Conservation (phyloP, 2,888 invertebrate species). For the Blera fallax region DNA sequence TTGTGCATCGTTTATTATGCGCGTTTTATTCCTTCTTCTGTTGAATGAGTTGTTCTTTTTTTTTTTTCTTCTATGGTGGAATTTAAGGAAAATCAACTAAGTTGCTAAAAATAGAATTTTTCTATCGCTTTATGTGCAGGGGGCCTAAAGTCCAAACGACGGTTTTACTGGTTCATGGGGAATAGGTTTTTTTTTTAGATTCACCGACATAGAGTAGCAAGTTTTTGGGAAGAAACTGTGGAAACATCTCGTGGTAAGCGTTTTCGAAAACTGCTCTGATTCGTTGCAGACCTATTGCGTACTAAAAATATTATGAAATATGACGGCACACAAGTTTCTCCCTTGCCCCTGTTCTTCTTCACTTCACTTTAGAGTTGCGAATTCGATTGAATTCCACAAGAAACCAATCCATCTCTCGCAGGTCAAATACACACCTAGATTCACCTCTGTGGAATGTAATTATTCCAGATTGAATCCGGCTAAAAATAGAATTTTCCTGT, state of each 20-base stretch:
- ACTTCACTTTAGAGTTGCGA: too few relatives aligned
- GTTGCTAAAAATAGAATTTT: slow-evolving; percentile 32
- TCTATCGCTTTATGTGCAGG: too few relatives aligned
- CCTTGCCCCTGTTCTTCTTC: too few relatives aligned
- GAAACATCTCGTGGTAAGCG: neutral
- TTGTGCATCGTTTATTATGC: slow-evolving; percentile 8
- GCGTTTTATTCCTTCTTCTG: slow-evolving; percentile 12
- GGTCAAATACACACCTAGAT: slow-evolving; percentile 38
- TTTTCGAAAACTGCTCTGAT: too few relatives aligned
- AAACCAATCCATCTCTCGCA: slow-evolving; percentile 20
- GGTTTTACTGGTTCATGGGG: slow-evolving; percentile 10
- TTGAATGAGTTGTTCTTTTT: slow-evolving; percentile 7
- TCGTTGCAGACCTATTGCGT: too few relatives aligned
- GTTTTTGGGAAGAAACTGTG: neutral
- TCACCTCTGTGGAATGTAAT: slow-evolving; percentile 66
- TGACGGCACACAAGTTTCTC: too few relatives aligned
- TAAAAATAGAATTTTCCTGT: slow-evolving; percentile 70
- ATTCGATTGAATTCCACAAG: slow-evolving; percentile 21
- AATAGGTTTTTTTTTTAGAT: slow-evolving; percentile 28
- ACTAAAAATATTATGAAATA: too few relatives aligned
- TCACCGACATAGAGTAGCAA: neutral
- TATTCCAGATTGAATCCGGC: slow-evolving; percentile 40
- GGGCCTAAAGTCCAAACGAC: slow-evolving; percentile 43
- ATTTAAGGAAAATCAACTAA: slow-evolving; percentile 8
- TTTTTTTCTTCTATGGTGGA: slow-evolving; percentile 17